Evolutionary conservation across 2,888 invertebrate species (phyloP).

Genomic region (Halocaridina rubra): DNA sequence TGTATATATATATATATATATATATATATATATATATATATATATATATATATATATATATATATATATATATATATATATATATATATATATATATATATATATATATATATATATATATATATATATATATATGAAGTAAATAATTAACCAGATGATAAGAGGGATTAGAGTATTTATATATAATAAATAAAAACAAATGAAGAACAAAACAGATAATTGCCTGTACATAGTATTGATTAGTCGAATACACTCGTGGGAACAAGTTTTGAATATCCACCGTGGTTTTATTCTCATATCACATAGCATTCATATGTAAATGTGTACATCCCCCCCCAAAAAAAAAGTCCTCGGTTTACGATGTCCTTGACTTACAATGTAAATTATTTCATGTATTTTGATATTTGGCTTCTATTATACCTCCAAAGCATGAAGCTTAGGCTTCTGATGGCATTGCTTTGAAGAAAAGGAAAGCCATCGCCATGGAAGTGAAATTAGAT

Average conservation of each 20-base stretch:
- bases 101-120: constrained; percentile 21
- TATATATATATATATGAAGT: constrained; percentile 10
- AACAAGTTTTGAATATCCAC: background rate
- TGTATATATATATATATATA: background rate
- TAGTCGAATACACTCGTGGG: background rate
- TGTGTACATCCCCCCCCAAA: too few species aligned
- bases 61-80: background rate
- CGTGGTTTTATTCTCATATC: background rate
- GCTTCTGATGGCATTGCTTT: too few species aligned
- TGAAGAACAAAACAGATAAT: background rate
- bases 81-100: constrained; percentile 9
- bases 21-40: background rate
- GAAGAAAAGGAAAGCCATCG: too few species aligned
- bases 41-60: background rate
- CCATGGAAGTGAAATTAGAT: too few species aligned
- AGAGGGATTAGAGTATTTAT: background rate
- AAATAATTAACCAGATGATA: background rate
- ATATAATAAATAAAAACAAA: background rate
- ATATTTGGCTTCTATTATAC: too few species aligned
- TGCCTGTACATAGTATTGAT: background rate
- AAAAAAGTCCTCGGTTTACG: too few species aligned
- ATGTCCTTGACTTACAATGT: too few species aligned
- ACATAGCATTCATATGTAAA: too few species aligned
- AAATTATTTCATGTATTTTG: too few species aligned
- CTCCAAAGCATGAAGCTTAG: too few species aligned